phyloP scores from a whole-genome alignment of 2,113 vertebrate genomes.

The Phyllostomus discolor region DNA sequence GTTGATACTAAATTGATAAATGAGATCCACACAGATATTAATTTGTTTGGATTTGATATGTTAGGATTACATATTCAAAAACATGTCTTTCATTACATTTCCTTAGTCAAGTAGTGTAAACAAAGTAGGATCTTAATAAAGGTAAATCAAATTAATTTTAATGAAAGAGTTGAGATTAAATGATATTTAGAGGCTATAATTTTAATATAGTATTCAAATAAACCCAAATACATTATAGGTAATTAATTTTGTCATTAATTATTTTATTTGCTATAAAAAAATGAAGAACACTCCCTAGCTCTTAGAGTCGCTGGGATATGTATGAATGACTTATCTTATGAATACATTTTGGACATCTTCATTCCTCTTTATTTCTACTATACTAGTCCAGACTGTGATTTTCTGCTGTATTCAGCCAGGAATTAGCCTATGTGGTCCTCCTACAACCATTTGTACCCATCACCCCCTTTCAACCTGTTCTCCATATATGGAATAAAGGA shows the following conservation, averaged over 20 bases:
- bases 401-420: background rate
- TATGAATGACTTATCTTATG: background rate
- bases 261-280: background rate
- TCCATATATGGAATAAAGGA: background rate
- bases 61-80: background rate
- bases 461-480: background rate
- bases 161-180: background rate
- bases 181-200: background rate
- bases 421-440: background rate
- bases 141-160: background rate
- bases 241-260: background rate
- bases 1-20: background rate
- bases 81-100: background rate
- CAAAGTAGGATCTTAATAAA: background rate
- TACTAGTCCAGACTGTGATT: background rate
- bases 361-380: background rate
- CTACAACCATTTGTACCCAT: background rate
- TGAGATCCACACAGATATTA: background rate
- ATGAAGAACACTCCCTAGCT: background rate
- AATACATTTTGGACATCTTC: background rate
- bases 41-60: background rate
- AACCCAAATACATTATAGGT: background rate
- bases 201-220: background rate
- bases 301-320: background rate
- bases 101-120: background rate